Base-by-base conservation (phyloP, 2,888 invertebrate genomes). In the Cataglyphis rosenhaueri region DNA sequence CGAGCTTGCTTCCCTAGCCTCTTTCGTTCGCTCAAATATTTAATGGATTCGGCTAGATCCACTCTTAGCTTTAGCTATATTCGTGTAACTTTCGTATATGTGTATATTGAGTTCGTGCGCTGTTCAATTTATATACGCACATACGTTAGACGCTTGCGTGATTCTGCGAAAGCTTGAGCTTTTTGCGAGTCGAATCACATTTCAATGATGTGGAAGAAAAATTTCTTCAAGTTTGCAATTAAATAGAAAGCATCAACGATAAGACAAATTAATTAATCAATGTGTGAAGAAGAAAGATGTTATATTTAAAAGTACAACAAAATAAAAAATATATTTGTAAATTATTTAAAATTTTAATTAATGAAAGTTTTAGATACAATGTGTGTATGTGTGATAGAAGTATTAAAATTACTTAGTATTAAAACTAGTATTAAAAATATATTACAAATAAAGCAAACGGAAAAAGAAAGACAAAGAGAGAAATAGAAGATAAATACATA, bases 1-100 rank as follows among this genome's bases (percentile, higher is more conserved):
- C 84, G 85, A 35, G 84, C 74, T 82, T 81, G 73, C 83, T 82
- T 84, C 86, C 85, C 85, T 85, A 81, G 86, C 75, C 86, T 85
- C 84, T 89, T 89, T 89, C 87, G 84, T 64, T 79, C 85, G 86
- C 86, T 90, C 89, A 90, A 90, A 90, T 90, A 90, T 90, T 90
- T 90, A 90, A 90, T 90, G 89, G 87, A 85, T 90, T 87, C 84
- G 86, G 79, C 87, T 89, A 86, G 85, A 87, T 85, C 83, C 78
- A 81, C 88, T 44, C 66, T 57, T 76, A 59, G 79, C 52, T 68
- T 76, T 82, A 78, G 83, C 61, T 75, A 83, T 81, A 82, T 82
- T 82, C 76, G 78, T 76, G 64, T 82, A 64, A 78, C 59, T 75
- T 82, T 76, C 9, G 29, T 38, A 75, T 64, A 18, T 81, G 57